These are phyloP conservation scores for Lycocorax pyrrhopterus DNA, from an alignment of 2,113 vertebrate species.

Conservation along the genomic window DNA sequence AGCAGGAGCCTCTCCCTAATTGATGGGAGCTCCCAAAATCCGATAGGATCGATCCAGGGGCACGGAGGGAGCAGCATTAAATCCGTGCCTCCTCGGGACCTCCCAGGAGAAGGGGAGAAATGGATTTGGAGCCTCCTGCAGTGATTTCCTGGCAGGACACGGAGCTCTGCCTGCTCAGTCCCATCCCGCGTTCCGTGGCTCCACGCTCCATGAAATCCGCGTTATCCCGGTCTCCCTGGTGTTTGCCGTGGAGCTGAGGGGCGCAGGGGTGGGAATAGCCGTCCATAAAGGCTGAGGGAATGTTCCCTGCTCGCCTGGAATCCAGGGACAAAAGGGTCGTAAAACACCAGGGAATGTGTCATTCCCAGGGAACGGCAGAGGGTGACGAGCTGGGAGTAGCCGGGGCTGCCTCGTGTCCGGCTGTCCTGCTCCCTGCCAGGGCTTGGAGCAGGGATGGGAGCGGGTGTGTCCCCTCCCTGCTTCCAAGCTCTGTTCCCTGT, in stretches of 20 bases:
- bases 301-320: background rate
- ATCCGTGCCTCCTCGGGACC: background rate
- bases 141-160: background rate
- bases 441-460: too few relatives aligned
- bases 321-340: background rate
- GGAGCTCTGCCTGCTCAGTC: background rate
- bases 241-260: background rate
- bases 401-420: too few relatives aligned
- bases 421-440: too few relatives aligned
- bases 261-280: background rate
- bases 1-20: background rate
- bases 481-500: background rate
- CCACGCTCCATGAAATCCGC: background rate
- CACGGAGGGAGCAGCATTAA: background rate
- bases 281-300: background rate
- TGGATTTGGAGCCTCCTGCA: background rate
- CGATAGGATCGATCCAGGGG: background rate
- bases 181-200: fast-evolving
- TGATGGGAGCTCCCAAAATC: background rate
- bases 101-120: background rate
- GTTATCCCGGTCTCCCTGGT: background rate
- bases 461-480: background rate
- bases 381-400: too few relatives aligned
- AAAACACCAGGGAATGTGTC: background rate
- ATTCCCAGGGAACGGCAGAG: too few relatives aligned